Evolutionary conservation across 2,797 vertebrate genomes (phyloP), one percentile per base, ranked within the genome.

Genomic region (Sciurus carolinensis): DNA sequence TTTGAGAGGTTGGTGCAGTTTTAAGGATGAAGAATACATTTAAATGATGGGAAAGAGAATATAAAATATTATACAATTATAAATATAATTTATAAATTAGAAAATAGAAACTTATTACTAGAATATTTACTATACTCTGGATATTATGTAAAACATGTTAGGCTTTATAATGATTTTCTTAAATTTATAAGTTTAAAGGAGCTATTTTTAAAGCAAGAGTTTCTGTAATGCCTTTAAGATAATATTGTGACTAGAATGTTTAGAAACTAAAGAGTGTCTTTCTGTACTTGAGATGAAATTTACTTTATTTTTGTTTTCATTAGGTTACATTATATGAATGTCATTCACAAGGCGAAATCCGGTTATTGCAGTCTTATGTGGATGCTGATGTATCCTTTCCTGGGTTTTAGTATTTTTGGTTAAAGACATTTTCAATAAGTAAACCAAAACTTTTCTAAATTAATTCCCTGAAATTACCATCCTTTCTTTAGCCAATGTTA

Each of bases 241-340:
- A 57, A 18, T 76, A 47, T 73, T 92, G 42, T 77, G 24, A 85
- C 54, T 85, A 73, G 81, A 87, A 54, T 87, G 18, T 91, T 90
- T 73, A 83, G 85, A 88, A 94, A 36, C 20, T 64, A 54, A 84
- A 90, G 39, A 67, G 9, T 76, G 12, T 87, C 50, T 86, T 94
- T 96, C 52, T 96, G 0, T 87, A 39, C 50, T 84, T 92, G 44
- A 83, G 33, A 66, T 97, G 39, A 92, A 90, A 85, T 82, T 89
- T 44, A 71, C 24, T 87, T 0, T 88, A 30, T 96, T 97, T 64
- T n/a, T 87, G 69, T 95, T 96, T 88, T 87, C 83, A 72, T 42
- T 98, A 99, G 99, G 99, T 99, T 96, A 99, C 99, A 71, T 98
- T 99, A 95, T 99, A 99, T 86, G 99, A 99, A 98, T 99, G 99